These are phyloP conservation scores for Oophaga sylvatica DNA, from an alignment of 2,797 vertebrate species.

Conservation along the genomic window DNA sequence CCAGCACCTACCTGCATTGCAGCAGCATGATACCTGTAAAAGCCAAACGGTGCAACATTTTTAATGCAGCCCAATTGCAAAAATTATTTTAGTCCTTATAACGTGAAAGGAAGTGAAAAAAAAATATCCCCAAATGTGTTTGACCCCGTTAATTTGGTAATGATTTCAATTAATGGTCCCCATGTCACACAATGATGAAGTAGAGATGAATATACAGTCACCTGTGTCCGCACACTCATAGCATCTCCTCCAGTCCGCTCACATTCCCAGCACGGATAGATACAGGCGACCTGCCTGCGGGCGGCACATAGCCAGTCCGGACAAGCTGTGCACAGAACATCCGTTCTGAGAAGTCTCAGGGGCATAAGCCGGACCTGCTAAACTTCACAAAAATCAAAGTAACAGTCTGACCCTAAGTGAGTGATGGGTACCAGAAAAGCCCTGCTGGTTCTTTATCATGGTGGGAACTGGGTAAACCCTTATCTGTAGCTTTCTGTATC, in stretches of 20 bases:
- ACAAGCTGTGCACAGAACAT: slow-evolving; percentile 2
- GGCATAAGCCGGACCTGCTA: background rate
- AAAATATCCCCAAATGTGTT: no score
- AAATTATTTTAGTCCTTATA: no score
- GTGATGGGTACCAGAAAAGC: slow-evolving; percentile 10
- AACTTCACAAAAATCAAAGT: background rate
- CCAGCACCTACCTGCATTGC: no score
- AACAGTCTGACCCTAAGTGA: background rate
- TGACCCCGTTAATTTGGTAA: no score
- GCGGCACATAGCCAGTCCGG: slow-evolving; percentile 17
- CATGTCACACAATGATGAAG: background rate
- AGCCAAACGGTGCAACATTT: no score
- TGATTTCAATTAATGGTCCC: background rate
- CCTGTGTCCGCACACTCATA: background rate
- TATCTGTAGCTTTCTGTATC: background rate
- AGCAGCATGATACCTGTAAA: no score
- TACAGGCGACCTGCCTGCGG: slow-evolving; percentile 16
- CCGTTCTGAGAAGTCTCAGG: background rate
- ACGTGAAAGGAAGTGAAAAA: no score
- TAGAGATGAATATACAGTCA: background rate
- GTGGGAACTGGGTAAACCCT: background rate
- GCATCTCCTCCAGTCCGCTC: background rate
- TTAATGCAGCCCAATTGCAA: no score
- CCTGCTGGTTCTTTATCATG: background rate
- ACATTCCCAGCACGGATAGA: slow-evolving; percentile 1